Evolutionary conservation across 2,888 invertebrate genomes (phyloP).

Genomic region (Anodontia alba): DNA sequence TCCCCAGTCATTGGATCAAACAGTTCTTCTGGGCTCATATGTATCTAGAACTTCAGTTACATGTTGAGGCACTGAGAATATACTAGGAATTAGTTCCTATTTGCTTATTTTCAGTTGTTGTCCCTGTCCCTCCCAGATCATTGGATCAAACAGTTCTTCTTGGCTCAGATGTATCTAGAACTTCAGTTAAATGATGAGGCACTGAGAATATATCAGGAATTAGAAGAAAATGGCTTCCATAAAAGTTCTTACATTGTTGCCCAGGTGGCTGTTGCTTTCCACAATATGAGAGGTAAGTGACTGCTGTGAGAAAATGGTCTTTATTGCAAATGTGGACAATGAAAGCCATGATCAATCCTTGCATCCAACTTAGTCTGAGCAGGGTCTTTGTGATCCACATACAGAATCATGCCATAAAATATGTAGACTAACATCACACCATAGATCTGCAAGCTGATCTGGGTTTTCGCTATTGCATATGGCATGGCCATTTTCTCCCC

Average conservation of each 20-base stretch:
- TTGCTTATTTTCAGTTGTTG: slow-evolving; percentile 81
- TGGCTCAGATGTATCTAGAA: slow-evolving; percentile 95
- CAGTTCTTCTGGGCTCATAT: slow-evolving; percentile 96
- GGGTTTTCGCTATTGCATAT: no score
- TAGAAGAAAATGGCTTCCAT: slow-evolving; percentile 92
- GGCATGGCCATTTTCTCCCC: no score
- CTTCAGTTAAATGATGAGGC: slow-evolving; percentile 96
- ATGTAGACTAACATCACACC: no score
- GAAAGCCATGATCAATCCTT: no score
- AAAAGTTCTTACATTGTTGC: slow-evolving; percentile 95
- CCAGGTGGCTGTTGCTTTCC: slow-evolving; percentile 96
- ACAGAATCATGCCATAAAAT: not conserved
- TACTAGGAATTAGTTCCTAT: slow-evolving; percentile 94
- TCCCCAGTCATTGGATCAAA: slow-evolving; percentile 97
- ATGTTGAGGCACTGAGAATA: slow-evolving; percentile 94
- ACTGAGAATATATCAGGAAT: slow-evolving; percentile 91
- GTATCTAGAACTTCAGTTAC: slow-evolving; percentile 94
- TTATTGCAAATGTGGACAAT: no score
- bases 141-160: slow-evolving; percentile 97
- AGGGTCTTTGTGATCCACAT: no score
- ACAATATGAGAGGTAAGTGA: slow-evolving; percentile 93
- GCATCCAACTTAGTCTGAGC: no score
- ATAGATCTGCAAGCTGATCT: no score
- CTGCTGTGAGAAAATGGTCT: no score
- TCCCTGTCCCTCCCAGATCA: slow-evolving; percentile 89